These are phyloP conservation scores for Heliothis peltigera DNA, from an alignment of 2,888 invertebrate species.

Conservation along the genomic window DNA sequence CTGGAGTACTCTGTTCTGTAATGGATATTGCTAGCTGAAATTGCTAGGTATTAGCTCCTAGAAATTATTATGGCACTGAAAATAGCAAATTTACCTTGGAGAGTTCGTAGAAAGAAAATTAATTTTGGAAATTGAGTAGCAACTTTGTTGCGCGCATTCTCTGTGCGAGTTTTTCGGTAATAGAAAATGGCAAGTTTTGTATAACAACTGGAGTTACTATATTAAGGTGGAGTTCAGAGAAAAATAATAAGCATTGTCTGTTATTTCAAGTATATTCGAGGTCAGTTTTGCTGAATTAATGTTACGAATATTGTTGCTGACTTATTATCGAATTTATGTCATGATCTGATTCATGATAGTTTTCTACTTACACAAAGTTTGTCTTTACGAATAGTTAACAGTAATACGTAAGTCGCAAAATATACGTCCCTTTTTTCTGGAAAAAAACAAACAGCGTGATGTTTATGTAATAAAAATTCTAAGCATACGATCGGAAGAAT, in stretches of 20 bases:
- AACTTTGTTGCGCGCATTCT: background rate
- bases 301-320: no score
- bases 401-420: no score
- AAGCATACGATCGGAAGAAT: slow-evolving; percentile 10
- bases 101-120: slow-evolving; percentile 12
- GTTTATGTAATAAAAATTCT: slow-evolving; percentile 1
- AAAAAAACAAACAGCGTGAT: background rate
- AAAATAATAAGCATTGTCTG: background rate
- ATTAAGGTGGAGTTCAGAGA: background rate
- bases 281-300: no score
- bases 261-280: no score
- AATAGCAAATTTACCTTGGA: slow-evolving; percentile 14
- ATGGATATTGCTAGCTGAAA: slow-evolving; percentile 40
- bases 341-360: no score
- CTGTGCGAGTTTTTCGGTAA: background rate
- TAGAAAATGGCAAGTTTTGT: background rate
- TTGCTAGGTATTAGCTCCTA: slow-evolving; percentile 18
- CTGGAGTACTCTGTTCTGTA: slow-evolving; percentile 12
- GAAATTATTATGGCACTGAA: slow-evolving; percentile 34
- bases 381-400: no score
- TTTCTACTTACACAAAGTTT: no score
- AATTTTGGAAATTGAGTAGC: slow-evolving; percentile 10
- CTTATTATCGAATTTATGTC: no score
- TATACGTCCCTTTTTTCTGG: no score
- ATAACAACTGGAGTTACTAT: background rate